Conservation (phyloP, 2,888 invertebrate species). For the Drosophila kuntzei region DNA sequence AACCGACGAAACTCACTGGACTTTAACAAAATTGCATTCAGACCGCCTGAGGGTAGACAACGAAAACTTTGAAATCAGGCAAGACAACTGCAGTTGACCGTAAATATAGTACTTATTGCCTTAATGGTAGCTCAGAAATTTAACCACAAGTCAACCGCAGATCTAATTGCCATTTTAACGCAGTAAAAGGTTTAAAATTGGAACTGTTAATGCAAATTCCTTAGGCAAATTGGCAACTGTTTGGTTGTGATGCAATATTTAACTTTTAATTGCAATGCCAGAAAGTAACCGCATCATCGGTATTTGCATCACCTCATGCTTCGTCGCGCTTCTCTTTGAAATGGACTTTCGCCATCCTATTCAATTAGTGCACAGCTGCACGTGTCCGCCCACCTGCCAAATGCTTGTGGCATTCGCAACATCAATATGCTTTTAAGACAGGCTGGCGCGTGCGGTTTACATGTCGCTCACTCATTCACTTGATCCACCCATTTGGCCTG, state of each 20-base stretch:
- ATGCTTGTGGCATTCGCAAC: conserved; percentile 46
- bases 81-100: not conserved
- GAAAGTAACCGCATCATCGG: conserved; percentile 29
- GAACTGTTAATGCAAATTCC: conserved; percentile 16
- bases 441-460: conserved; percentile 34
- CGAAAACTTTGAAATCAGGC: not conserved
- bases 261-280: conserved; percentile 45
- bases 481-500: not conserved
- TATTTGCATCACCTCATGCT: conserved; percentile 19
- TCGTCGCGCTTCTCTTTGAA: conserved; percentile 6
- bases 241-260: conserved; percentile 26
- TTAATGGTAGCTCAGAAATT: not conserved
- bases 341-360: conserved; percentile 7
- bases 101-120: not conserved
- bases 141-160: conserved; percentile 3
- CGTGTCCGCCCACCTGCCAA: conserved; percentile 16
- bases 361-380: conserved; percentile 62
- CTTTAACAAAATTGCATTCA: conserved; percentile 1
- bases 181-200: conserved; percentile 33
- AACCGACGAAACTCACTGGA: not conserved
- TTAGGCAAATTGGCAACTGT: not conserved
- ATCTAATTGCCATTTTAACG: conserved; percentile 43
- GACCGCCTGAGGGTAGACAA: not conserved
- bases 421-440: conserved; percentile 65
- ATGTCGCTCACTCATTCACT: conserved; percentile 23